phyloP scores from a whole-genome alignment of 2,888 invertebrate genomes.

The Microctonus brassicae region DNA sequence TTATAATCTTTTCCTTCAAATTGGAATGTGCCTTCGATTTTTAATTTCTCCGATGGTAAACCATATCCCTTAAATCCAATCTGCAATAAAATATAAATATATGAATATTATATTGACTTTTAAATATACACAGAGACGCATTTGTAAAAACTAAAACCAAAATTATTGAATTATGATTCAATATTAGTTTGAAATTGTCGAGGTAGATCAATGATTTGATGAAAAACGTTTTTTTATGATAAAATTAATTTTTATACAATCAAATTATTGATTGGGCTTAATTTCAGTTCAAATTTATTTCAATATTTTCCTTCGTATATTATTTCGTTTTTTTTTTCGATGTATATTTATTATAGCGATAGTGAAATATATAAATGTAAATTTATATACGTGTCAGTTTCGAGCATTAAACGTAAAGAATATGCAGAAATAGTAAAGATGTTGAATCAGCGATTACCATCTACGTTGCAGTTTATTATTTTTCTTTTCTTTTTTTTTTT shows the following conservation, averaged over 20 bases:
- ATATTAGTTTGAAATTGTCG: too few relatives aligned
- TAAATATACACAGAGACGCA: too few relatives aligned
- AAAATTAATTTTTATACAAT: too few relatives aligned
- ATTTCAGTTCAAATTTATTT: too few relatives aligned
- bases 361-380: not conserved
- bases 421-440: conserved; percentile 55
- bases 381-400: conserved; percentile 3
- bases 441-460: conserved; percentile 57
- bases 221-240: too few relatives aligned
- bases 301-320: too few relatives aligned
- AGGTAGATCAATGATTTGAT: too few relatives aligned
- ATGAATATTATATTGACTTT: too few relatives aligned
- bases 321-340: conserved; percentile 11
- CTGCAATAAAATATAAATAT: conserved; percentile 70
- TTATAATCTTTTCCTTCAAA: conserved; percentile 85
- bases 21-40: conserved; percentile 79
- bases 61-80: conserved; percentile 95
- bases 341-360: not conserved
- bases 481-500: not conserved
- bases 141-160: too few relatives aligned
- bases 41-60: conserved; percentile 76
- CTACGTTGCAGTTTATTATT: not conserved
- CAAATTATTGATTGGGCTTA: too few relatives aligned
- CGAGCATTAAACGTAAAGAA: conserved; percentile 51
- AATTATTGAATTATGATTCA: too few relatives aligned